phyloP scores from a whole-genome alignment of 2,797 vertebrate genomes.

The Clarias fuscus region DNA sequence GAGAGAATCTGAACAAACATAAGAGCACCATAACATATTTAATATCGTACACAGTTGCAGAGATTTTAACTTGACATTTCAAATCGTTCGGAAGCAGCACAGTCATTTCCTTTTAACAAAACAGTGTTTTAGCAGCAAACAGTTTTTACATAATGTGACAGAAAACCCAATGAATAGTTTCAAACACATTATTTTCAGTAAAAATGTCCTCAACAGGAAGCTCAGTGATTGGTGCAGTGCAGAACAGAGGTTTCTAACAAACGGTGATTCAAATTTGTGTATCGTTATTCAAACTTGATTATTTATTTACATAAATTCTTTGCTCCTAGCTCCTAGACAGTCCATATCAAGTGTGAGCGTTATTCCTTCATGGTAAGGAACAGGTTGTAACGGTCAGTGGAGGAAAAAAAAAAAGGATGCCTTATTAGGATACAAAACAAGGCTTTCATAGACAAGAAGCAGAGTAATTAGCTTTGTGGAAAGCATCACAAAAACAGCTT shows the following conservation, averaged over 20 bases:
- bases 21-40: not conserved
- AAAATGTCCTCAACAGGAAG: not conserved
- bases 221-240: not conserved
- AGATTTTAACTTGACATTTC: not conserved
- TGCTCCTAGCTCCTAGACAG: not conserved
- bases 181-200: not conserved
- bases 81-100: not conserved
- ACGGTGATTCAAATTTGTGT: too few relatives aligned
- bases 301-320: not conserved
- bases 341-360: not conserved
- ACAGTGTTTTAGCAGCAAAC: not conserved
- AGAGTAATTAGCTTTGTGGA: not conserved
- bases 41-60: not conserved
- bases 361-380: not conserved
- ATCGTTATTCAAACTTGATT: not conserved
- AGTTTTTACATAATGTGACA: not conserved
- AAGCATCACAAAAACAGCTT: not conserved
- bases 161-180: not conserved
- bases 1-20: constrained; percentile 87
- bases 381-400: not conserved
- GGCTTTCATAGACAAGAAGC: not conserved
- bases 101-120: not conserved
- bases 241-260: not conserved
- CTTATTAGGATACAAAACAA: not conserved
- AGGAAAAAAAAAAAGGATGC: not conserved